Percentiles rank a stretch among this genome's conserved stretches.
Evolutionary conservation across 2,113 vertebrate species (phyloP).

Genomic region (Suncus etruscus): DNA sequence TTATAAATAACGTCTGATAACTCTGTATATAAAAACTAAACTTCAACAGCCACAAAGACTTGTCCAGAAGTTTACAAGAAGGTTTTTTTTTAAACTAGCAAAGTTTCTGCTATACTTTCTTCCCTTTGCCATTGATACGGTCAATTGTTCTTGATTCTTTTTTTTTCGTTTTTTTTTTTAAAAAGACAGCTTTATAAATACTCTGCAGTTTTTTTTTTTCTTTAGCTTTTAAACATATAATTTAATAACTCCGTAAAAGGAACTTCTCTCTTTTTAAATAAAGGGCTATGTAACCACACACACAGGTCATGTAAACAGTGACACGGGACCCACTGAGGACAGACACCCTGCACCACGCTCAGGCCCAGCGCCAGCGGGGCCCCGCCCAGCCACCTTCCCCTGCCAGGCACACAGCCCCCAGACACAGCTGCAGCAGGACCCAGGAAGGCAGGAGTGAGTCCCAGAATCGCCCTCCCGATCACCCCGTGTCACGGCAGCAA

Average conservation of each 20-base stretch:
- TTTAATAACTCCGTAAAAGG: conserved; percentile 90
- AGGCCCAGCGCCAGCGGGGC: conserved; percentile 77
- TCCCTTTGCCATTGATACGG: conserved; percentile 88
- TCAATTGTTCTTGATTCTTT: conserved; percentile 88
- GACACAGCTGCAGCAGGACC: background rate
- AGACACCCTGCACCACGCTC: conserved; percentile 85
- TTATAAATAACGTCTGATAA: conserved; percentile 97
- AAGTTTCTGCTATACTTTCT: conserved; percentile 92
- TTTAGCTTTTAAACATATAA: conserved; percentile 89
- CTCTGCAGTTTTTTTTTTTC: conserved; percentile 83
- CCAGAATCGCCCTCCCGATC: background rate
- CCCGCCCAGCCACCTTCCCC: conserved; percentile 48
- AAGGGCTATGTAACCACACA: conserved; percentile 92
- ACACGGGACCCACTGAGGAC: conserved; percentile 84
- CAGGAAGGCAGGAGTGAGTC: background rate
- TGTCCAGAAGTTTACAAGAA: conserved; percentile 93
- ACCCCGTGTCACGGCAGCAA: conserved; percentile 73
- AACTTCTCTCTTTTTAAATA: conserved; percentile 88
- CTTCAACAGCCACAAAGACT: conserved; percentile 94
- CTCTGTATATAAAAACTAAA: conserved; percentile 96
- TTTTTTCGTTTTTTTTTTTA: conserved; percentile 78
- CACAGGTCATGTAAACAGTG: conserved; percentile 91
- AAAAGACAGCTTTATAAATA: conserved; percentile 89
- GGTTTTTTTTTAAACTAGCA: conserved; percentile 91
- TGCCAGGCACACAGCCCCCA: background rate